These are phyloP conservation scores for Planiliza haematocheilus DNA, from an alignment of 2,113 vertebrate genomes.

Conservation along the genomic window DNA sequence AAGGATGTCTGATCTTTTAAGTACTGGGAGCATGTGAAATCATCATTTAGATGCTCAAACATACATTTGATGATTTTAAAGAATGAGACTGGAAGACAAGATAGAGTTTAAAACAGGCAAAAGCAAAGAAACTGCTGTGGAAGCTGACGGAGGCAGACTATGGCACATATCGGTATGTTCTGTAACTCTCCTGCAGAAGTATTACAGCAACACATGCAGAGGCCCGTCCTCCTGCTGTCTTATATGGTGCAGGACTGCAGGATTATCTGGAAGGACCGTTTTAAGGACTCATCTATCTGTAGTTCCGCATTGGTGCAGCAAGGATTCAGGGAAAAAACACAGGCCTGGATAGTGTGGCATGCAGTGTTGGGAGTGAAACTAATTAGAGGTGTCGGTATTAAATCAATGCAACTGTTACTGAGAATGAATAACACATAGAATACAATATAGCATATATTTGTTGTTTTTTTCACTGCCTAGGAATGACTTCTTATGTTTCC, in stretches of 20 bases:
- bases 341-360: conserved; percentile 10
- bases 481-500: too few species aligned
- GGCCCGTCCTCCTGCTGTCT: conserved; percentile 1
- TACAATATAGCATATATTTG: too few species aligned
- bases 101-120: neutral
- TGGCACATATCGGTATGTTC: neutral
- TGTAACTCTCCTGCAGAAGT: conserved; percentile 4
- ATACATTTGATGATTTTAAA: neutral
- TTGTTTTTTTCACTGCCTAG: too few species aligned
- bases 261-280: conserved; percentile 29
- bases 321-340: neutral
- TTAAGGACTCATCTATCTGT: conserved; percentile 47
- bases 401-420: too few species aligned
- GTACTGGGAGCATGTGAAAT: neutral
- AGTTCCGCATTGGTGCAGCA: conserved; percentile 33
- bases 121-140: neutral
- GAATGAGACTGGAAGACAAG: neutral
- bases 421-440: too few species aligned
- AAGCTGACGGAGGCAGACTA: neutral
- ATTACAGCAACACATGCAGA: conserved; percentile 1
- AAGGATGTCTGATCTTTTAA: neutral
- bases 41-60: neutral
- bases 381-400: too few species aligned
- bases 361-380: too few species aligned
- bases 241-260: conserved; percentile 25